phyloP scores from a whole-genome alignment of 1,140 invertebrate genomes.

The Centruroides sculpturatus region DNA sequence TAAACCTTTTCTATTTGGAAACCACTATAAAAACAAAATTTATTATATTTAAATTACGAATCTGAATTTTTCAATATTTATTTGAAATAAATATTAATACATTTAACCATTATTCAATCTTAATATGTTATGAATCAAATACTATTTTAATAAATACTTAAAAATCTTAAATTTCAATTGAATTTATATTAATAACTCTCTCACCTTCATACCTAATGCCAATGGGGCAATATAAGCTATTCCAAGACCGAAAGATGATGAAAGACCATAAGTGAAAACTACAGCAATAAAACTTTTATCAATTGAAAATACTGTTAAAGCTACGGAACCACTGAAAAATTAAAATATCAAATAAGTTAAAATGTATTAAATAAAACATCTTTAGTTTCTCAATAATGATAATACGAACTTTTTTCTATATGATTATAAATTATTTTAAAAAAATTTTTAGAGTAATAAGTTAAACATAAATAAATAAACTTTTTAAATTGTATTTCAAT shows the following conservation, averaged over 20 bases:
- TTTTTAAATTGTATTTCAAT: too few relatives aligned
- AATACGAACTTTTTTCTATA: too few relatives aligned
- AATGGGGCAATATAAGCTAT: constrained; percentile 30
- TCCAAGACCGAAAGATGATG: constrained; percentile 30
- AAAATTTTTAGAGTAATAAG: too few relatives aligned
- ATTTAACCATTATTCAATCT: too few relatives aligned
- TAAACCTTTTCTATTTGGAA: constrained; percentile 27
- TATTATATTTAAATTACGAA: background rate
- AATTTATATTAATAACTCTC: background rate
- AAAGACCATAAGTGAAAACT: constrained; percentile 28
- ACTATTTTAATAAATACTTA: too few relatives aligned
- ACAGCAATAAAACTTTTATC: constrained; percentile 22
- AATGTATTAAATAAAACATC: background rate
- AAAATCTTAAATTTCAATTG: too few relatives aligned
- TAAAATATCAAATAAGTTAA: constrained; percentile 3
- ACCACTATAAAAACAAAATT: constrained; percentile 24
- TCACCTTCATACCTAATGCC: constrained; percentile 30
- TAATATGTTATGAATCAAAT: too few relatives aligned
- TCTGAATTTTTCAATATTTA: too few relatives aligned
- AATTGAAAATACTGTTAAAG: constrained; percentile 29
- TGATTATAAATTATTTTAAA: too few relatives aligned
- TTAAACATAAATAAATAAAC: too few relatives aligned
- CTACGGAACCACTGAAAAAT: constrained; percentile 9
- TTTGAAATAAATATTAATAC: too few relatives aligned
- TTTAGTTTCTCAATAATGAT: too few relatives aligned